Percentiles rank a stretch among this genome's conserved stretches.
These are phyloP conservation scores for Antennarius maculatus DNA, from an alignment of 2,797 vertebrate genomes.

Conservation along the genomic window DNA sequence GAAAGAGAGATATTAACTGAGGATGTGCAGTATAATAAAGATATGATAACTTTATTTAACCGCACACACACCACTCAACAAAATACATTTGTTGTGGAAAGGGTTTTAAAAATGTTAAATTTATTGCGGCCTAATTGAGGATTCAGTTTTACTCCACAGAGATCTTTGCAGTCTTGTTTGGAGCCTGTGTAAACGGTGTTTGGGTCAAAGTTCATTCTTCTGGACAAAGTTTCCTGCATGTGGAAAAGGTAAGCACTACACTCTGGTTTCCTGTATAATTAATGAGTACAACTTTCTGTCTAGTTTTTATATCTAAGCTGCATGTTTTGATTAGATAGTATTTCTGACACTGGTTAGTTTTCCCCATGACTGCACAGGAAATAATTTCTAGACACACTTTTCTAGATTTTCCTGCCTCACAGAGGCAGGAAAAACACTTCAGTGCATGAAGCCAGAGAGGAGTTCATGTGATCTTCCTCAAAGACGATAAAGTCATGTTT, in stretches of 20 bases:
- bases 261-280: constrained; percentile 8
- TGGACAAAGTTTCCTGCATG: constrained; percentile 63
- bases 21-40: too few species aligned
- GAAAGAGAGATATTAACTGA: too few species aligned
- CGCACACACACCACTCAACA: too few species aligned
- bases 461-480: constrained; percentile 14
- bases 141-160: neutral
- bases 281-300: neutral
- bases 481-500: constrained; percentile 44
- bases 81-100: too few species aligned
- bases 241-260: constrained; percentile 68
- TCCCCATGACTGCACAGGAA: neutral
- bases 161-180: constrained; percentile 39
- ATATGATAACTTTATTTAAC: too few species aligned
- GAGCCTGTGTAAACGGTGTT: constrained; percentile 65
- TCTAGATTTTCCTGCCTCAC: constrained; percentile 2
- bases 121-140: too few species aligned
- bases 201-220: constrained; percentile 73
- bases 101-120: too few species aligned
- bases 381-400: neutral
- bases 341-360: neutral
- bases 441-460: constrained; percentile 21
- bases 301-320: neutral
- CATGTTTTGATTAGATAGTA: neutral
- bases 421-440: constrained; percentile 31